phyloP scores from a whole-genome alignment of 2,797 vertebrate species.

The Anolis apletophallus region DNA sequence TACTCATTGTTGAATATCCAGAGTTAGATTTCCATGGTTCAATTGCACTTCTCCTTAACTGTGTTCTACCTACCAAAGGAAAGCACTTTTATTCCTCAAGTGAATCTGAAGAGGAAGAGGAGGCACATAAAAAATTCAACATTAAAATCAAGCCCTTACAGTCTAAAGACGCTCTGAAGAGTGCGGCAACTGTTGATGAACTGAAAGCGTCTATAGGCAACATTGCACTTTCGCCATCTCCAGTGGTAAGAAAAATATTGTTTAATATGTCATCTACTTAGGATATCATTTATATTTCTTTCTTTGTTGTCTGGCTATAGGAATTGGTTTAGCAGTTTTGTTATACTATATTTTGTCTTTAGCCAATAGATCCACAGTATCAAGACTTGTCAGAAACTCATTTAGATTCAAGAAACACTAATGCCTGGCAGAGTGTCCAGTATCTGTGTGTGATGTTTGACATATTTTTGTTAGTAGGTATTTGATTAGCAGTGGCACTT shows the following conservation, averaged over 20 bases:
- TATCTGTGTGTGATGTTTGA: not conserved
- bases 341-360: not conserved
- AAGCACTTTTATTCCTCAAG: slow-evolving; percentile 97
- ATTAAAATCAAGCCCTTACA: slow-evolving; percentile 95
- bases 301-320: not conserved
- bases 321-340: not conserved
- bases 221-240: slow-evolving; percentile 93
- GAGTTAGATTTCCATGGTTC: not conserved
- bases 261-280: not conserved
- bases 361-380: not conserved
- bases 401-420: not conserved
- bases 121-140: slow-evolving; percentile 93
- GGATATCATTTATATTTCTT: not conserved
- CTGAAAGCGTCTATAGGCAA: slow-evolving; percentile 94
- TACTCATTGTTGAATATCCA: not conserved
- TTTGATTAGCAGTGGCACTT: not conserved
- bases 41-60: slow-evolving; percentile 82
- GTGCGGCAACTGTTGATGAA: slow-evolving; percentile 90
- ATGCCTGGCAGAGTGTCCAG: not conserved
- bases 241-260: slow-evolving; percentile 86
- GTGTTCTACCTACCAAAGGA: slow-evolving; percentile 86
- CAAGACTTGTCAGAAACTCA: not conserved
- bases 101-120: slow-evolving; percentile 96
- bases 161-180: slow-evolving; percentile 86
- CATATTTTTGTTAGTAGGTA: not conserved